Conservation (phyloP, 1,140 invertebrate genomes). For the Heliconius nattereri region DNA sequence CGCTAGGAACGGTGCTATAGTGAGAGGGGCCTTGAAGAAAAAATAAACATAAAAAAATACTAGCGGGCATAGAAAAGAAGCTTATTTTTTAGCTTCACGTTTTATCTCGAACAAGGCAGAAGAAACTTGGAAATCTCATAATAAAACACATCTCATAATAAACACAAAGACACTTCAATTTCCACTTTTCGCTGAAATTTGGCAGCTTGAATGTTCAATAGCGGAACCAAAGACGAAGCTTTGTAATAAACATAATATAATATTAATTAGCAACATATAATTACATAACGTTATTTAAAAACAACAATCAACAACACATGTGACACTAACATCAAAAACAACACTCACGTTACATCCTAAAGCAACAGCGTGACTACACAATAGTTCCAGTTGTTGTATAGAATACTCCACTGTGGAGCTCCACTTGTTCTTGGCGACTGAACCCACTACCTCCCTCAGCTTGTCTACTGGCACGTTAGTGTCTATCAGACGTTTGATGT, state of each 20-base stretch:
- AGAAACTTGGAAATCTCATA: no score
- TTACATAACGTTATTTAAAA: no score
- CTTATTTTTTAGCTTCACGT: background rate
- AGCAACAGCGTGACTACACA: slow-evolving; percentile 85
- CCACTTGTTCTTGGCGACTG: slow-evolving; percentile 84
- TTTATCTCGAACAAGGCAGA: no score
- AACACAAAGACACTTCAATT: no score
- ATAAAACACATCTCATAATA: no score
- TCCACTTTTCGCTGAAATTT: no score
- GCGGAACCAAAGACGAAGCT: no score
- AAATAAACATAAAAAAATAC: no score
- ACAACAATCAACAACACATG: background rate
- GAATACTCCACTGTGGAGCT: slow-evolving; percentile 85
- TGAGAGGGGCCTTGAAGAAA: slow-evolving; percentile 44
- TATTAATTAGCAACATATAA: no score
- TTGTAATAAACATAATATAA: no score
- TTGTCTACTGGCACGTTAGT: slow-evolving; percentile 86
- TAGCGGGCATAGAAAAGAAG: no score
- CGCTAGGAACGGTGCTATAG: slow-evolving; percentile 64
- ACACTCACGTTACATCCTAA: slow-evolving; percentile 87
- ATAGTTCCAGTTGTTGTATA: slow-evolving; percentile 87
- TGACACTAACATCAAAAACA: background rate
- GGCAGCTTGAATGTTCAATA: no score
- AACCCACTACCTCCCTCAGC: slow-evolving; percentile 83
- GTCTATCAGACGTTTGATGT: slow-evolving; percentile 87